Evolutionary conservation across 2,797 vertebrate species (phyloP).

Genomic region (Acomys russatus): DNA sequence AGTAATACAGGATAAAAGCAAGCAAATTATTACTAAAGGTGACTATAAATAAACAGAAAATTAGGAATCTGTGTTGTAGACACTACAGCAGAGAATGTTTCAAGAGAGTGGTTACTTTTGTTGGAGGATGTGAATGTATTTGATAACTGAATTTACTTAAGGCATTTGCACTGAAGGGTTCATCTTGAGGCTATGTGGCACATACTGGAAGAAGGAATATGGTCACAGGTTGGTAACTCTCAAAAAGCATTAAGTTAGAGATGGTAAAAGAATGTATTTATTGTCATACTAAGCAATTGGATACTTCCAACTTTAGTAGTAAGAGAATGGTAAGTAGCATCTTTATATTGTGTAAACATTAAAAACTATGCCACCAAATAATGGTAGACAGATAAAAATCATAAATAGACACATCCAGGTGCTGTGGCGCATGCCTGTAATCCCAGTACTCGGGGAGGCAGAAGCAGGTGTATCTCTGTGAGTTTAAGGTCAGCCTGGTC

Average conservation of each 20-base stretch:
- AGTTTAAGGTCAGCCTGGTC: too few relatives aligned
- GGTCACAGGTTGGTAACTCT: background rate
- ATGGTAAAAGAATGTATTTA: background rate
- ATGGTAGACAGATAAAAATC: too few relatives aligned
- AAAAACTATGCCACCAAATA: constrained; percentile 9
- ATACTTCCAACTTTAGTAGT: background rate
- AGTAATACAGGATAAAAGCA: background rate
- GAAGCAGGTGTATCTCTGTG: too few relatives aligned
- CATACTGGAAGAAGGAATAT: background rate
- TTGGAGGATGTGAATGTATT: background rate
- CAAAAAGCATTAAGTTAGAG: background rate
- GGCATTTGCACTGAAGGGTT: background rate
- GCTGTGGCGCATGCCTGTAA: too few relatives aligned
- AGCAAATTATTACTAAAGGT: background rate
- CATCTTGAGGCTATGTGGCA: background rate
- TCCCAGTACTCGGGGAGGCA: too few relatives aligned
- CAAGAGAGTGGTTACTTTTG: background rate
- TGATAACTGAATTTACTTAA: background rate
- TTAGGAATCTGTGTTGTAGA: too few relatives aligned
- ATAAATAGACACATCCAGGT: too few relatives aligned
- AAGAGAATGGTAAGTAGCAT: background rate
- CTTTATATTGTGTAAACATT: constrained; percentile 2
- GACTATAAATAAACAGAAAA: background rate
- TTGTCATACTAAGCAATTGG: background rate
- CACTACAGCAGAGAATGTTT: background rate